Evolutionary conservation across 2,888 invertebrate genomes (phyloP).

Genomic region (Papilio gigon): DNA sequence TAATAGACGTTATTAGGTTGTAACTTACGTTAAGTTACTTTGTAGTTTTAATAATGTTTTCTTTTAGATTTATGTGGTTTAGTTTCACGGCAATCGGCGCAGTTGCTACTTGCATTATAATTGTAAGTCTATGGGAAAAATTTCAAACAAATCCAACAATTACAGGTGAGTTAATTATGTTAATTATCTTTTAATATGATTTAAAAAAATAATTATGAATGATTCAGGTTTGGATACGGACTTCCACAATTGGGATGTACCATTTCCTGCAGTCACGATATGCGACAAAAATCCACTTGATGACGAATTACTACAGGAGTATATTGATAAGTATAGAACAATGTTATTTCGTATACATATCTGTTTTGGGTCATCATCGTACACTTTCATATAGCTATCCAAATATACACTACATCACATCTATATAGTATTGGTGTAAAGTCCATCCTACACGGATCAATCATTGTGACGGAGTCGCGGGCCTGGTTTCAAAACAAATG

Average conservation of each 20-base stretch:
- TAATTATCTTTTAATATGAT: conserved; percentile 4
- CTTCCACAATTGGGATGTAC: conserved; percentile 90
- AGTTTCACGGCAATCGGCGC: conserved; percentile 87
- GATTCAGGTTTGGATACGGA: conserved; percentile 87
- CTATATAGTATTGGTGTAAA: no score
- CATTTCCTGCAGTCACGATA: conserved; percentile 88
- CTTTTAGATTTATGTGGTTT: conserved; percentile 89
- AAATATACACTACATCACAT: not conserved
- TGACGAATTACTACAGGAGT: conserved; percentile 71
- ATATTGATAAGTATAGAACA: conserved; percentile 66
- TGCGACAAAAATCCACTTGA: conserved; percentile 82
- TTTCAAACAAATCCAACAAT: conserved; percentile 93
- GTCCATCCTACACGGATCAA: no score
- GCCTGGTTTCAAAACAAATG: not conserved
- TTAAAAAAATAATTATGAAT: not conserved
- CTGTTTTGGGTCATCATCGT: not conserved
- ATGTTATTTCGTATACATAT: not conserved
- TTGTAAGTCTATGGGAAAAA: conserved; percentile 90
- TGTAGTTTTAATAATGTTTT: conserved; percentile 18
- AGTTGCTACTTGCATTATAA: conserved; percentile 87
- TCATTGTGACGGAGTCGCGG: no score
- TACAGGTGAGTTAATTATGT: conserved; percentile 77
- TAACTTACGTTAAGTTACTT: not conserved
- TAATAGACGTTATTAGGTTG: not conserved
- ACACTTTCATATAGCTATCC: no score